Conservation (phyloP, 1,140 invertebrate genomes). For the Drosophila lacertosa region DNA sequence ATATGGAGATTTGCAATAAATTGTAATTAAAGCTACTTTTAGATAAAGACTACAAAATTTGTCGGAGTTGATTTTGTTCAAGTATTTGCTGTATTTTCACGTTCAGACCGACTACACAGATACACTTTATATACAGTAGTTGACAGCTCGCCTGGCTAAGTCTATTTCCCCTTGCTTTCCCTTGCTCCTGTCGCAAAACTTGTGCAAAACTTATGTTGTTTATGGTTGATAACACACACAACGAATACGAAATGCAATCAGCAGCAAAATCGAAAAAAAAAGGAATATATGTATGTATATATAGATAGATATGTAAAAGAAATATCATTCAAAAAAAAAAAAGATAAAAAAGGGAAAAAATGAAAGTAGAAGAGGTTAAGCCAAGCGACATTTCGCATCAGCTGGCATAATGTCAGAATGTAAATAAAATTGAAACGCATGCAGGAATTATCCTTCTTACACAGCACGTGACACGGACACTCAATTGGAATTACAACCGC, state of each 20-base stretch:
- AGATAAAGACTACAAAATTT: not conserved
- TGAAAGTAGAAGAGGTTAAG: constrained; percentile 15
- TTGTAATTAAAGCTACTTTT: not conserved
- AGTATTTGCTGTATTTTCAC: not conserved
- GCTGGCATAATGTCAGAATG: constrained; percentile 30
- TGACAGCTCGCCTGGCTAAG: not conserved
- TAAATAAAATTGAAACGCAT: constrained; percentile 53
- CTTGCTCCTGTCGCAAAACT: not conserved
- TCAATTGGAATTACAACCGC: constrained; percentile 32
- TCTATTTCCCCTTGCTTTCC: not conserved
- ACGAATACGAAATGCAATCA: constrained; percentile 3
- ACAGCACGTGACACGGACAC: constrained; percentile 42
- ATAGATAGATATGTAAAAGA: not conserved
- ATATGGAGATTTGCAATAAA: not conserved
- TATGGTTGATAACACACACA: constrained; percentile 7
- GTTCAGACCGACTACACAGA: constrained; percentile 18
- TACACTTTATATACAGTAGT: not conserved
- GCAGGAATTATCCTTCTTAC: constrained; percentile 41
- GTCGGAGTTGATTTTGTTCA: not conserved
- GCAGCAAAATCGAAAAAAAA: not conserved
- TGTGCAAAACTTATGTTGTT: constrained; percentile 24
- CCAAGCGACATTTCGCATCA: constrained; percentile 19
- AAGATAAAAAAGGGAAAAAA: not conserved
- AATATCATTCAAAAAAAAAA: constrained; percentile 22
- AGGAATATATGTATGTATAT: too few relatives aligned